Evolutionary conservation across 1,140 invertebrate genomes (phyloP).

Genomic region (Macrosteles quadrilineatus): DNA sequence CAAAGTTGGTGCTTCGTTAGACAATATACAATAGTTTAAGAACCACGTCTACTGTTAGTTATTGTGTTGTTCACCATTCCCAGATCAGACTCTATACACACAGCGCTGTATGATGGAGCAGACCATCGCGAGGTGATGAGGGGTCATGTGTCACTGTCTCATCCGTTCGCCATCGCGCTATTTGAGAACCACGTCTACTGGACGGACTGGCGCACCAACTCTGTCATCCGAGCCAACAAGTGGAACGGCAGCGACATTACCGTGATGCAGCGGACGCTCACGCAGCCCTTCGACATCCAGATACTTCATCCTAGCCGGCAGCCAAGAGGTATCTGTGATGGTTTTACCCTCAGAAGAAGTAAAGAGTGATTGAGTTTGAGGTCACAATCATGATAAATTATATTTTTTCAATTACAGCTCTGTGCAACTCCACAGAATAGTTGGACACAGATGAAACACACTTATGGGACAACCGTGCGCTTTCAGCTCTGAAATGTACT

Average conservation of each 20-base stretch:
- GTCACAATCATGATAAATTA: no score
- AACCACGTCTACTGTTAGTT: no score
- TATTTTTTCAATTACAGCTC: no score
- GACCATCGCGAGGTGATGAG: constrained; percentile 55
- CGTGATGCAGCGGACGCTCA: constrained; percentile 60
- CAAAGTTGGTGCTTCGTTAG: no score
- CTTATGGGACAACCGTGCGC: no score
- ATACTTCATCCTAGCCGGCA: constrained; percentile 65
- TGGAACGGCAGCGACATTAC: constrained; percentile 62
- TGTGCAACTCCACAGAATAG: no score
- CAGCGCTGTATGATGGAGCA: constrained; percentile 63
- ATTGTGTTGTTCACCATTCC: no score
- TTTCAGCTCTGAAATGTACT: no score
- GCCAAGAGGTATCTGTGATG: constrained; percentile 51
- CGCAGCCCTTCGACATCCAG: constrained; percentile 68
- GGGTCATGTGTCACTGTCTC: constrained; percentile 58
- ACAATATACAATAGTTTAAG: no score
- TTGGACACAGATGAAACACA: no score
- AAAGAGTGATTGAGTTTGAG: no score
- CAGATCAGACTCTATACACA: constrained; percentile 84
- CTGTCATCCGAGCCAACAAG: constrained; percentile 65
- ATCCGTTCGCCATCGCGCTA: constrained; percentile 66
- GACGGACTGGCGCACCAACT: constrained; percentile 70
- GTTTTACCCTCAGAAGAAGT: no score
- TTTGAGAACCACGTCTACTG: constrained; percentile 66